phyloP scores from a whole-genome alignment of 2,113 vertebrate genomes.

The Raja brachyura region DNA sequence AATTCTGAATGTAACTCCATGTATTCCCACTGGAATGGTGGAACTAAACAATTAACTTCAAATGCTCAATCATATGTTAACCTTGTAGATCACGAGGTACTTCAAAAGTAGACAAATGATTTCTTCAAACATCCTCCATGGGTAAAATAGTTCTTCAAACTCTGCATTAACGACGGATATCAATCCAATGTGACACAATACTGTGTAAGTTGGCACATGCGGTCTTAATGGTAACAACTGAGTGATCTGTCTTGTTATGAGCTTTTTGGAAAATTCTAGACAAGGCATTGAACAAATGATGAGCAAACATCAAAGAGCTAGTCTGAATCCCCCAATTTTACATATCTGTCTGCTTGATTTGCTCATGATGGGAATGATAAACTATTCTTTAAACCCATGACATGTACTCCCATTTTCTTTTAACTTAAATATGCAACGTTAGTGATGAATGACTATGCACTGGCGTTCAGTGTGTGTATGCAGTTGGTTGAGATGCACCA shows the following conservation, averaged over 20 bases:
- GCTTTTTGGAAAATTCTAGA: background rate
- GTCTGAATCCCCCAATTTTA: background rate
- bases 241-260: background rate
- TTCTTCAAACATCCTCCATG: background rate
- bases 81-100: background rate
- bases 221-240: background rate
- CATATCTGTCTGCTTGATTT: background rate
- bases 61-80: background rate
- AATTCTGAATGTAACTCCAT: background rate
- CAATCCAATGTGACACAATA: background rate
- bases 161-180: background rate
- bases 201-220: background rate
- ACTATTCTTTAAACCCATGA: too few relatives aligned
- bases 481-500: background rate
- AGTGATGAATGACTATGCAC: background rate
- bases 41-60: background rate
- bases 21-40: background rate
- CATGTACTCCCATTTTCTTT: background rate
- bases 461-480: background rate
- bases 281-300: background rate
- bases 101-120: conserved; percentile 1
- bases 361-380: background rate
- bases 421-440: background rate
- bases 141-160: background rate
- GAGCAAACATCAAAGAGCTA: background rate